These are phyloP conservation scores for Latrodectus geometricus DNA, from an alignment of 1,140 invertebrate genomes.

Conservation along the genomic window DNA sequence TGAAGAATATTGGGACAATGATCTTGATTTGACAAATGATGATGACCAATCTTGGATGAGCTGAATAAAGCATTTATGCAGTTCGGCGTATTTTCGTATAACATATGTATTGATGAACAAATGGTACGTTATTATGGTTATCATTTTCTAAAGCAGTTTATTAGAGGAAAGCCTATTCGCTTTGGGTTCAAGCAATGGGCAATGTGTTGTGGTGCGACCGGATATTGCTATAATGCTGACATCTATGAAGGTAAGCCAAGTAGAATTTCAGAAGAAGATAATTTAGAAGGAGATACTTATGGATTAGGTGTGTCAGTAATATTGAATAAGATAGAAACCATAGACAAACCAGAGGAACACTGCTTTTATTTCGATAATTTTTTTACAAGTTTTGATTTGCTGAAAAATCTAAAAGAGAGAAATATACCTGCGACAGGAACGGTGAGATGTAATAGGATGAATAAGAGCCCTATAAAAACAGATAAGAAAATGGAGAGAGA, in stretches of 20 bases:
- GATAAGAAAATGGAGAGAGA: no score
- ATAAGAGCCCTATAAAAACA: conserved; percentile 35
- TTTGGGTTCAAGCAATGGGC: conserved; percentile 25
- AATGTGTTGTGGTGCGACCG: conserved; percentile 17
- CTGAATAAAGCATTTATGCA: conserved; percentile 46
- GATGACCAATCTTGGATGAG: no score
- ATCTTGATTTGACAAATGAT: no score
- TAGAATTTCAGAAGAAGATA: no score
- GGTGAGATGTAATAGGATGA: conserved; percentile 34
- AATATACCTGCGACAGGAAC: conserved; percentile 33
- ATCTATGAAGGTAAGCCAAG: conserved; percentile 6
- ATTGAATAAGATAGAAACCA: conserved; percentile 32
- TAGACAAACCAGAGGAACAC: conserved; percentile 38
- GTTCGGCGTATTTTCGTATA: conserved; percentile 39
- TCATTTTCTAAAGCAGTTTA: conserved; percentile 39
- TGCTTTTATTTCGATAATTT: conserved; percentile 39
- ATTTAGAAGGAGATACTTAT: no score
- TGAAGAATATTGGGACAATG: no score
- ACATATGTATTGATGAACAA: conserved; percentile 33
- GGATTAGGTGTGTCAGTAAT: no score
- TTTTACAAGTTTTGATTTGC: conserved; percentile 37
- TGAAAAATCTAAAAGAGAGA: conserved; percentile 40
- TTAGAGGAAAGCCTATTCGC: conserved; percentile 38
- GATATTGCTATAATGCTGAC: conserved; percentile 34
- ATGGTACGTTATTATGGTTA: conserved; percentile 39